Conservation (phyloP, 2,797 vertebrate species). For the Arrhamphus sclerolepis region DNA sequence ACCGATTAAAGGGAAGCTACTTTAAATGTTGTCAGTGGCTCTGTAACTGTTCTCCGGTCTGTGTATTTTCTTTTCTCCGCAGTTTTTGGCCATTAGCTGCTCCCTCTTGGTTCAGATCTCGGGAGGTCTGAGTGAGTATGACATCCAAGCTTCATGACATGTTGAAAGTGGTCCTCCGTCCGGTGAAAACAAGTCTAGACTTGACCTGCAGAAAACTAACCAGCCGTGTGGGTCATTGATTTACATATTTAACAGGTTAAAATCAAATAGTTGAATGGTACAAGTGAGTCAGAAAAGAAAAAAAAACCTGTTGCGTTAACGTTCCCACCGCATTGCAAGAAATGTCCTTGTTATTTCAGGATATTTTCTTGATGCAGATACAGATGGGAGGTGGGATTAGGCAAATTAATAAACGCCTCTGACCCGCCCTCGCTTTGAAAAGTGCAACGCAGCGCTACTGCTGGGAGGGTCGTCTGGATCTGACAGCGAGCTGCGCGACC, state of each 20-base stretch:
- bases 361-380: background rate
- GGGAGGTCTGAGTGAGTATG: conserved; percentile 27
- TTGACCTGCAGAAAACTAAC: no score
- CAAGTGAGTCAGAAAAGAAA: background rate
- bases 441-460: background rate
- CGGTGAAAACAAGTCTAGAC: conserved; percentile 45
- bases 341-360: background rate
- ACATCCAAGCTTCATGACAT: conserved; percentile 40
- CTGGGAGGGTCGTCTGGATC: conserved; percentile 7
- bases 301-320: no score
- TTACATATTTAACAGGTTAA: background rate
- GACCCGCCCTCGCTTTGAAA: conserved; percentile 41
- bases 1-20: no score
- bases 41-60: background rate
- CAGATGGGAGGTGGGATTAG: conserved; percentile 58
- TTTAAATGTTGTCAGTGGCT: background rate
- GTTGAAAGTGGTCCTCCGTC: conserved; percentile 21
- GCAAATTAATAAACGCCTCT: conserved; percentile 33
- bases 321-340: background rate
- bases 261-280: background rate
- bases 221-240: background rate
- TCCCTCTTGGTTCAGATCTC: background rate
- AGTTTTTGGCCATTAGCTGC: background rate
- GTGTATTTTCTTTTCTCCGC: no score
- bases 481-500: conserved; percentile 25